Percentiles rank a stretch among this genome's conserved stretches.
phyloP scores from a whole-genome alignment of 2,113 vertebrate genomes.

The Sinosuthora webbiana region DNA sequence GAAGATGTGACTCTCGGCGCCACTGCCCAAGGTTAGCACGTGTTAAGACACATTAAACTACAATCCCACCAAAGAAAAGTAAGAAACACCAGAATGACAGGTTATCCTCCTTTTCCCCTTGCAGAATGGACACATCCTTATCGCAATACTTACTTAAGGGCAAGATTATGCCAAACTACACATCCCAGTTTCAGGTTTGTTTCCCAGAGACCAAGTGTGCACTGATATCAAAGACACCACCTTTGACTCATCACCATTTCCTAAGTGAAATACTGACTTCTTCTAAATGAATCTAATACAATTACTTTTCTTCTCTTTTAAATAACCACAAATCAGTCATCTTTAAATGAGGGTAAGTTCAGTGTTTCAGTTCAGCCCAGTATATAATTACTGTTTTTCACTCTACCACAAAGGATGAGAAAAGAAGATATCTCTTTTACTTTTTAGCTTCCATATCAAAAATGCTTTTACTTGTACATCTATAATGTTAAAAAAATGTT shows the following conservation, averaged over 20 bases:
- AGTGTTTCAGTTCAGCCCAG: constrained; percentile 16
- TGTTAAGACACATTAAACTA: background rate
- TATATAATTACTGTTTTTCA: background rate
- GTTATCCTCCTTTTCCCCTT: background rate
- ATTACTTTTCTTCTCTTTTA: background rate
- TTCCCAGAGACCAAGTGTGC: background rate
- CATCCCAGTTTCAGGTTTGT: background rate
- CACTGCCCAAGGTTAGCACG: background rate
- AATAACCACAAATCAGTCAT: constrained; percentile 15
- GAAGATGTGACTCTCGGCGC: fast-evolving
- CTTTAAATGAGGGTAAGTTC: background rate
- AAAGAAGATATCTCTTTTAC: constrained; percentile 8
- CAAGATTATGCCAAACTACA: background rate
- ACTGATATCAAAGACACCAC: background rate
- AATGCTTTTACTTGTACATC: background rate
- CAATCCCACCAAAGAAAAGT: background rate
- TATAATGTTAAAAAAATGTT: background rate
- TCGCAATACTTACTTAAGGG: background rate
- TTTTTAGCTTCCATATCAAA: background rate
- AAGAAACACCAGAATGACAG: background rate
- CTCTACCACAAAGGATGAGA: background rate
- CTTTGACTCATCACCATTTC: background rate
- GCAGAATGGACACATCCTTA: background rate
- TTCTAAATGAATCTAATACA: background rate
- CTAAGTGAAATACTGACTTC: background rate